Percentiles rank a stretch among this genome's conserved stretches.
Conservation (phyloP, 2,113 vertebrate genomes). For the human region DNA sequence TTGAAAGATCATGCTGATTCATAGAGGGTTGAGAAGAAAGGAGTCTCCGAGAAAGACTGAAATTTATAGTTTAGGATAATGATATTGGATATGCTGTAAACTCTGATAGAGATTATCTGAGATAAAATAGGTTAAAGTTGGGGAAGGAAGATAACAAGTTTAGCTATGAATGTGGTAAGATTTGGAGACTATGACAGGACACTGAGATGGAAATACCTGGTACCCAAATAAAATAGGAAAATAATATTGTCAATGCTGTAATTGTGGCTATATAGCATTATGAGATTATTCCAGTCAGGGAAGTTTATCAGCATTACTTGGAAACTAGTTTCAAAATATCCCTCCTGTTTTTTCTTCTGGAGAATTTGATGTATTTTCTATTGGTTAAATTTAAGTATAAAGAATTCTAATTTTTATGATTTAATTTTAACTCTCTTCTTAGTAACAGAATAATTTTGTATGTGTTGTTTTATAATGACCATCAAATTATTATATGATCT, state of each 20-base stretch:
- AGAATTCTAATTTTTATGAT: not conserved
- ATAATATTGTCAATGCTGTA: not conserved
- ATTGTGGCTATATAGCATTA: not conserved
- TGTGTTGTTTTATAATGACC: not conserved
- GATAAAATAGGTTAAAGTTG: not conserved
- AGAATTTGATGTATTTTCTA: not conserved
- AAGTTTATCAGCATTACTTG: not conserved
- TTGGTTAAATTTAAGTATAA: not conserved
- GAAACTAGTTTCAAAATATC: slow-evolving; percentile 7
- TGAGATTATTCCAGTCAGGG: not conserved
- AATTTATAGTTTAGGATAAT: not conserved
- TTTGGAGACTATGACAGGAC: not conserved
- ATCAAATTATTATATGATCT: not conserved
- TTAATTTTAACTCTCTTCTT: not conserved
- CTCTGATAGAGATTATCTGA: not conserved
- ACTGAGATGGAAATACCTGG: not conserved
- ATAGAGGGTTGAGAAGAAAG: not conserved
- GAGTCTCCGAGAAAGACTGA: not conserved
- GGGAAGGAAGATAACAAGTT: not conserved
- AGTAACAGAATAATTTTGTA: not conserved
- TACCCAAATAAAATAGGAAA: not conserved
- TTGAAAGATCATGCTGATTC: not conserved
- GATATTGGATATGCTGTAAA: not conserved
- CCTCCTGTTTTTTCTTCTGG: not conserved
- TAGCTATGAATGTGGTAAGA: not conserved